phyloP scores from a whole-genome alignment of 2,113 vertebrate genomes.

The Xerus inauris region DNA sequence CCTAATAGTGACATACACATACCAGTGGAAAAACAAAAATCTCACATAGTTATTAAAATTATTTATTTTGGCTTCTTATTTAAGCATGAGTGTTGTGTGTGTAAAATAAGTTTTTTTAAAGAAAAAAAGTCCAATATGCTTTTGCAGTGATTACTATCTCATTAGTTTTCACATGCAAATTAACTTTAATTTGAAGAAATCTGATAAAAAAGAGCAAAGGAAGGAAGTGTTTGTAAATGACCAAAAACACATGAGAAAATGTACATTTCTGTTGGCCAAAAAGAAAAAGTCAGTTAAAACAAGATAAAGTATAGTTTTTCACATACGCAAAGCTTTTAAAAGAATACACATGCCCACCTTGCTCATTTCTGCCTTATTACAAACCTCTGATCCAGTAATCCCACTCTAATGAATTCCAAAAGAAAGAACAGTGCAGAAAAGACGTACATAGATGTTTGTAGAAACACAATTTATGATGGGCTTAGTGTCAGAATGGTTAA shows the following conservation, averaged over 20 bases:
- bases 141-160: background rate
- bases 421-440: background rate
- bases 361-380: background rate
- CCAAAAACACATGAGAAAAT: constrained; percentile 15
- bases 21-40: constrained; percentile 17
- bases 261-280: background rate
- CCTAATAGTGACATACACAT: background rate
- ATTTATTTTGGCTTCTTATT: constrained; percentile 35
- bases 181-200: constrained; percentile 33
- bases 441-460: constrained; percentile 1
- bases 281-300: constrained; percentile 6
- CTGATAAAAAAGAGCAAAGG: constrained; percentile 5
- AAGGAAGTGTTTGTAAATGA: background rate
- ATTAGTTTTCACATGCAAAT: background rate
- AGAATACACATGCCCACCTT: background rate
- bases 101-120: background rate
- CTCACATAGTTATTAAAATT: background rate
- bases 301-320: background rate
- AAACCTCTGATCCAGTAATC: constrained; percentile 19
- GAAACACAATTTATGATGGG: background rate
- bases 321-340: background rate
- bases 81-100: background rate
- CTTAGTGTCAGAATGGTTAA: constrained; percentile 11
- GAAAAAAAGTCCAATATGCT: background rate
- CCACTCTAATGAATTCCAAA: background rate